Conservation (phyloP, 2,888 invertebrate genomes). For the Neoaliturus tenellus region DNA sequence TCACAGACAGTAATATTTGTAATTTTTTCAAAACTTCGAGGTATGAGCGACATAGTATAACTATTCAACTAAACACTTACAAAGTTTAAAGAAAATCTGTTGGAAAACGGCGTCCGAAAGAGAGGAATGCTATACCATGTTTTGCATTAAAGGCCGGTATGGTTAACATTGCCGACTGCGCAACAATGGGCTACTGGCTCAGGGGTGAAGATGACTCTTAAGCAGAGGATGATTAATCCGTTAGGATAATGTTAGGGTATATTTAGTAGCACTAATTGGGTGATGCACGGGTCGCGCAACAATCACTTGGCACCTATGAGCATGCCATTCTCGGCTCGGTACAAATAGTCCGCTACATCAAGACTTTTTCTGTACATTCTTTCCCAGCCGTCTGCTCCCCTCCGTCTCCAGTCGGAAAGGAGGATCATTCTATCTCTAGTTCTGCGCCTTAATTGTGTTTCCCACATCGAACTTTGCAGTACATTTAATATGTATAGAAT, state of each 20-base stretch:
- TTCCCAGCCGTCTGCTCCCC: neutral
- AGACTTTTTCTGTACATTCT: slow-evolving; percentile 23
- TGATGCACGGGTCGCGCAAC: slow-evolving; percentile 22
- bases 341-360: slow-evolving; percentile 37
- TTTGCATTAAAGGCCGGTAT: no score
- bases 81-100: no score
- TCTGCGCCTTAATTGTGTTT: neutral
- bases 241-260: slow-evolving; percentile 34
- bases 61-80: no score
- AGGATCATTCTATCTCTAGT: neutral
- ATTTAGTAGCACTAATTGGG: slow-evolving; percentile 48
- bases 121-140: no score
- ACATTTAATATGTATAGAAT: no score
- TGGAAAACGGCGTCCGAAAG: no score
- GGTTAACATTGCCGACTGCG: no score
- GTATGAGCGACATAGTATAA: no score
- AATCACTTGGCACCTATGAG: slow-evolving; percentile 19
- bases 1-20: no score
- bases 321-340: slow-evolving; percentile 39
- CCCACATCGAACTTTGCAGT: neutral
- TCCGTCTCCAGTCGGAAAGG: neutral
- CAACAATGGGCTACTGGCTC: no score
- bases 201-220: no score
- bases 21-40: no score
- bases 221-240: slow-evolving; percentile 17